phyloP scores from a whole-genome alignment of 1,140 invertebrate species.

The Hylaeus anthracinus region DNA sequence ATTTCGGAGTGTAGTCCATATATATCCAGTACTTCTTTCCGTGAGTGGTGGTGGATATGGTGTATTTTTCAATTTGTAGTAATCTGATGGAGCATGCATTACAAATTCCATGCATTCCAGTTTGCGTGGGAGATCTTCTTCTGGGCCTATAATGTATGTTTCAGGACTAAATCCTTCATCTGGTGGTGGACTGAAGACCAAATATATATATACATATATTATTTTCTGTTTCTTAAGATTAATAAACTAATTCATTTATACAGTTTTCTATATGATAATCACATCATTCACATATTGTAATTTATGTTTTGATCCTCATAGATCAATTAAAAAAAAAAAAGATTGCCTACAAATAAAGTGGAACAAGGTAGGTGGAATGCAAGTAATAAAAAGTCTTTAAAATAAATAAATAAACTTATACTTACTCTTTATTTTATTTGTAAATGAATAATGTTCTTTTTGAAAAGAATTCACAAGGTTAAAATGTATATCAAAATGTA shows the following conservation, averaged over 20 bases:
- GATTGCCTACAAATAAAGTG: too few relatives aligned
- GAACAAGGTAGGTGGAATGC: too few relatives aligned
- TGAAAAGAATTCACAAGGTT: too few relatives aligned
- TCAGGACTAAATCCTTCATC: slow-evolving; percentile 92
- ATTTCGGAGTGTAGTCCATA: slow-evolving; percentile 84
- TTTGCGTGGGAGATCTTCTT: slow-evolving; percentile 94
- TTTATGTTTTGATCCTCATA: too few relatives aligned
- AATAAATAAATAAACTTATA: too few relatives aligned
- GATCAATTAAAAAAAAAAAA: too few relatives aligned
- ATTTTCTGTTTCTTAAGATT: not conserved
- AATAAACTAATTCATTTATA: not conserved
- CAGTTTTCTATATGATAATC: not conserved
- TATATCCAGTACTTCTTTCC: slow-evolving; percentile 84
- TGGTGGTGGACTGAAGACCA: slow-evolving; percentile 84
- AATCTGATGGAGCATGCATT: slow-evolving; percentile 96
- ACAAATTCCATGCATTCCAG: slow-evolving; percentile 94
- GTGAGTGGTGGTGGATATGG: slow-evolving; percentile 87
- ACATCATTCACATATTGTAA: too few relatives aligned
- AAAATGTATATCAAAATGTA: too few relatives aligned
- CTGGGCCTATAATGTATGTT: slow-evolving; percentile 94
- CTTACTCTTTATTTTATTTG: too few relatives aligned
- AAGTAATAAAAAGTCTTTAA: too few relatives aligned
- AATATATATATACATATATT: slow-evolving; percentile 1
- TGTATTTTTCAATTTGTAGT: slow-evolving; percentile 89
- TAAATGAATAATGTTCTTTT: too few relatives aligned